phyloP scores from a whole-genome alignment of 2,113 vertebrate species.

The Anarrhichthys ocellatus region DNA sequence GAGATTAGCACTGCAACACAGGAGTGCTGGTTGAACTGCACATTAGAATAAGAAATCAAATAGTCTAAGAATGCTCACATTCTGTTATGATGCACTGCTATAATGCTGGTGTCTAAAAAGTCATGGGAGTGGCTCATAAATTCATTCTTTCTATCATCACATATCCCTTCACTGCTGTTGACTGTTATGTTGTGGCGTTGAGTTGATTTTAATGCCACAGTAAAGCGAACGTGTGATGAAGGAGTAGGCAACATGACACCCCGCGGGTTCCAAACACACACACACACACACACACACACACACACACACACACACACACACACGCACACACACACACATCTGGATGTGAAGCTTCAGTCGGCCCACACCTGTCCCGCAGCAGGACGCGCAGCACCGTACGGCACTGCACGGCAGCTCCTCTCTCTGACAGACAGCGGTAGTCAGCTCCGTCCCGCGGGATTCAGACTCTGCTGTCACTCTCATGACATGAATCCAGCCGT shows the following conservation, averaged over 20 bases:
- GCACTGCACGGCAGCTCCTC: conserved; percentile 1
- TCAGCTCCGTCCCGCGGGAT: conserved; percentile 13
- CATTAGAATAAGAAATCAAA: background rate
- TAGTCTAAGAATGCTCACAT: background rate
- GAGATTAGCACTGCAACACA: too few species aligned
- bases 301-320: background rate
- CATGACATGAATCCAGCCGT: conserved; percentile 10
- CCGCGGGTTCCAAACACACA: conserved; percentile 9
- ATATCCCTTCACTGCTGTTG: background rate
- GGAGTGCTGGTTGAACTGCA: too few species aligned
- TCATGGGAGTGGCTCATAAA: background rate
- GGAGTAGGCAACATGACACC: conserved; percentile 53
- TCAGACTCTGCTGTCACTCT: background rate
- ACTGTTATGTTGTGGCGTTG: too few species aligned
- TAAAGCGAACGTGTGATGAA: conserved; percentile 46
- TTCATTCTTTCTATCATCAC: background rate
- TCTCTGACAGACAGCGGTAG: conserved; percentile 7
- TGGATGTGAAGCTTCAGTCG: conserved; percentile 33
- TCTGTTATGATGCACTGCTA: background rate
- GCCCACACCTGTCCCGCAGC: conserved; percentile 46
- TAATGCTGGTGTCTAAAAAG: background rate
- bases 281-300: conserved; percentile 8
- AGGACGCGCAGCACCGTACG: conserved; percentile 13
- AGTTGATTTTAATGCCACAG: background rate
- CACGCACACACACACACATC: conserved; percentile 17